Conservation (phyloP, 2,888 invertebrate genomes). For the Acronicta psi region DNA sequence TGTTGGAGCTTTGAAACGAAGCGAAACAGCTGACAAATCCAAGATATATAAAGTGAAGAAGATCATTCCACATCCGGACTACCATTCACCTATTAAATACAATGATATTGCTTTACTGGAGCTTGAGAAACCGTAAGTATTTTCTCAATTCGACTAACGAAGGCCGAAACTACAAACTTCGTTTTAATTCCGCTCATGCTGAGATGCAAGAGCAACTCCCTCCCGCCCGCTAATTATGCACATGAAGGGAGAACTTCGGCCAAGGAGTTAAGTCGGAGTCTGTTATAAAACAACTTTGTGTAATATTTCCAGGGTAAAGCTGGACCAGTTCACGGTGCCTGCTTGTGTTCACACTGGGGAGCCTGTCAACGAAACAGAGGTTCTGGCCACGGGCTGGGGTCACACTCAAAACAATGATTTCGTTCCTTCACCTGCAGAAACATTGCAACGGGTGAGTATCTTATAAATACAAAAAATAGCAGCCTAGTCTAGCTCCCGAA, state of each 20-base stretch:
- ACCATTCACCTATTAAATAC: constrained; percentile 62
- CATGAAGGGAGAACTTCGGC: too few species aligned
- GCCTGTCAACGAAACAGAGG: constrained; percentile 43
- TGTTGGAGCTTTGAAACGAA: constrained; percentile 51
- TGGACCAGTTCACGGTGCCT: constrained; percentile 64
- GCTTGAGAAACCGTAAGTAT: constrained; percentile 63
- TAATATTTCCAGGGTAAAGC: constrained; percentile 58
- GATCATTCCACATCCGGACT: constrained; percentile 61
- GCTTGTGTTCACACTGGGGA: constrained; percentile 67
- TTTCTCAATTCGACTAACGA: too few species aligned
- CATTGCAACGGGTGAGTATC: constrained; percentile 67
- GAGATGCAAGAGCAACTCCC: too few species aligned
- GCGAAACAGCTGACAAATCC: constrained; percentile 41
- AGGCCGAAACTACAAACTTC: too few species aligned
- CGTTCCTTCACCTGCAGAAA: constrained; percentile 59
- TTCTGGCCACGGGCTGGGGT: constrained; percentile 73
- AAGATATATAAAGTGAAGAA: constrained; percentile 56
- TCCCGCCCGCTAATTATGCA: too few species aligned
- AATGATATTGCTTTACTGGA: constrained; percentile 70
- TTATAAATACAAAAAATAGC: too few species aligned
- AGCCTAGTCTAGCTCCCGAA: too few species aligned
- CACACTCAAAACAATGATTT: constrained; percentile 51
- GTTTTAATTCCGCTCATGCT: too few species aligned
- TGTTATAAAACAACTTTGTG: too few species aligned
- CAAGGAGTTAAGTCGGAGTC: too few species aligned